Percentiles rank a stretch among this genome's conserved stretches.
These are phyloP conservation scores for Corydoras sp. DNA, from an alignment of 2,113 vertebrate species.

Conservation along the genomic window DNA sequence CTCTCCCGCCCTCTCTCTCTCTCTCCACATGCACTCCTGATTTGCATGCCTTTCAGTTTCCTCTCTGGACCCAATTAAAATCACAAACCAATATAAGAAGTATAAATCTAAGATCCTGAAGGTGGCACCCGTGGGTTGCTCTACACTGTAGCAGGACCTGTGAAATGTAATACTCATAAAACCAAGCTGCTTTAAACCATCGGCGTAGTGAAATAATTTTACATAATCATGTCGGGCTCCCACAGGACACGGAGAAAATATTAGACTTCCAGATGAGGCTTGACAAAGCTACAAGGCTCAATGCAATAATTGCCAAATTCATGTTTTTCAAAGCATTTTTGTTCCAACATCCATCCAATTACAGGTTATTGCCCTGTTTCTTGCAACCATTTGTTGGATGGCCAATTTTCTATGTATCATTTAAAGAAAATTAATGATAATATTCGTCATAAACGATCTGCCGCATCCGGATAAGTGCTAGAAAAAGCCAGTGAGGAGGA, in stretches of 20 bases:
- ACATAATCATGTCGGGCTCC: conserved; percentile 15
- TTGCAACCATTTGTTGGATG: neutral
- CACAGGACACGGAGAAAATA: conserved; percentile 1
- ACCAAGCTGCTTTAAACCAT: conserved; percentile 19
- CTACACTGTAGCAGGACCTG: conserved; percentile 40
- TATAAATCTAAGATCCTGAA: conserved; percentile 48
- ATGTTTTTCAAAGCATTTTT: neutral
- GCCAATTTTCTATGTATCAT: neutral
- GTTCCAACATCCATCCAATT: neutral
- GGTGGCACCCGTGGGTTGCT: conserved; percentile 37
- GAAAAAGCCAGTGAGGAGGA: too few species aligned
- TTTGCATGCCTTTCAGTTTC: conserved; percentile 31
- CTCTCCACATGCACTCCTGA: conserved; percentile 20
- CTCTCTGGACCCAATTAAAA: conserved; percentile 59
- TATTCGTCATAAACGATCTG: too few species aligned
- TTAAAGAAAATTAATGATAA: neutral
- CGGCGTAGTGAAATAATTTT: conserved; percentile 15
- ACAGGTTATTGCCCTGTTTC: neutral
- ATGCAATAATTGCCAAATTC: neutral
- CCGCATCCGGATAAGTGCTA: too few species aligned
- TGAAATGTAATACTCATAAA: conserved; percentile 32
- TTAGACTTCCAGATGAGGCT: conserved; percentile 15
- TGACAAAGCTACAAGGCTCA: conserved; percentile 6
- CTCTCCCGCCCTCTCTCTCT: conserved; percentile 30
- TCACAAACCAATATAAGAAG: conserved; percentile 36